Conservation (phyloP, 2,888 invertebrate species). For the Athetis lepigone region DNA sequence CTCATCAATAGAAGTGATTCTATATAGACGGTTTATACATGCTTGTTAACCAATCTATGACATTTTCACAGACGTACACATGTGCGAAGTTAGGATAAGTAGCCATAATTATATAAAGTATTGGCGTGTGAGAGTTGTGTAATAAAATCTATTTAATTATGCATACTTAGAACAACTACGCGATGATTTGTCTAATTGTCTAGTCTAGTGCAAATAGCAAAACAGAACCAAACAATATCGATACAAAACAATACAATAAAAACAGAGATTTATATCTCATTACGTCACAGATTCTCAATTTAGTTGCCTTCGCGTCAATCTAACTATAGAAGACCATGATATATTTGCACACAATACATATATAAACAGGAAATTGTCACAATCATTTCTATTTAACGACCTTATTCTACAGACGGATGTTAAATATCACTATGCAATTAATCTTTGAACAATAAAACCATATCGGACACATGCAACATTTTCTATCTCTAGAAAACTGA, state of each 20-base stretch:
- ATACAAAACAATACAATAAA: slow-evolving; percentile 31
- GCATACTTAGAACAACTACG: background rate
- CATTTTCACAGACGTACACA: too few species aligned
- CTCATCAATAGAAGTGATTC: too few species aligned
- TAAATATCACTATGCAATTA: slow-evolving; percentile 66
- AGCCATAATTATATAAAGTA: too few species aligned
- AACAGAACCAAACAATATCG: slow-evolving; percentile 10
- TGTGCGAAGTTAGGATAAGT: too few species aligned
- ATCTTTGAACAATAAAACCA: slow-evolving; percentile 63
- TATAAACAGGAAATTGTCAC: slow-evolving; percentile 53
- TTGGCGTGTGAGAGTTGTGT: too few species aligned
- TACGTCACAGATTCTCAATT: slow-evolving; percentile 35
- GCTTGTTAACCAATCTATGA: too few species aligned
- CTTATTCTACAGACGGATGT: slow-evolving; percentile 56
- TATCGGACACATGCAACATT: slow-evolving; percentile 58
- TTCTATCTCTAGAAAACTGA: slow-evolving; percentile 62
- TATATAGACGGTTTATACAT: too few species aligned
- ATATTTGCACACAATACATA: slow-evolving; percentile 19
- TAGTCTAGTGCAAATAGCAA: slow-evolving; percentile 16
- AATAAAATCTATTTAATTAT: background rate
- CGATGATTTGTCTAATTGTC: background rate
- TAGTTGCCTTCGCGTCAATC: slow-evolving; percentile 39
- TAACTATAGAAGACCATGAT: slow-evolving; percentile 19
- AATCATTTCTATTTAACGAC: slow-evolving; percentile 48
- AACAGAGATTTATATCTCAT: slow-evolving; percentile 45